Conservation (phyloP, 2,888 invertebrate species). For the Trilocha varians region DNA sequence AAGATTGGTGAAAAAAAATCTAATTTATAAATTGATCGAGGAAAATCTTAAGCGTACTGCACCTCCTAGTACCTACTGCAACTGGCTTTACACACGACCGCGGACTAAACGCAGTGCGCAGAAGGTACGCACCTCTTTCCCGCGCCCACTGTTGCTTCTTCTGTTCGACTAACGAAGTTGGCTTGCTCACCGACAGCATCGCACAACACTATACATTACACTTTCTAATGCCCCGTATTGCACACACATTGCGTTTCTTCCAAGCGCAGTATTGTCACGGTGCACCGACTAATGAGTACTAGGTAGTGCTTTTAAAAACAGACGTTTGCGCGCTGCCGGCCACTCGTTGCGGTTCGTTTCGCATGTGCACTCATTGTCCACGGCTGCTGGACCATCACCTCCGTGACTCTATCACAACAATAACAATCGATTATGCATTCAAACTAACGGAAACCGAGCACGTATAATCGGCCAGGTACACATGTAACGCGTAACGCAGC, state of each 20-base stretch:
- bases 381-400: conserved; percentile 37
- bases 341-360: conserved; percentile 57
- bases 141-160: conserved; percentile 94
- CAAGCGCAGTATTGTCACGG: conserved; percentile 53
- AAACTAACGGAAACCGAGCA: not conserved
- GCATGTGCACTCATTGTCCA: conserved; percentile 62
- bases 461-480: not conserved
- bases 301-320: conserved; percentile 52
- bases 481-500: conserved; percentile 1
- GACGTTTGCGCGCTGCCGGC: conserved; percentile 48
- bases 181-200: conserved; percentile 69
- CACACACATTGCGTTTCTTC: conserved; percentile 55
- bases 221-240: conserved; percentile 66
- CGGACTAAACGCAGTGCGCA: conserved; percentile 7
- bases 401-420: conserved; percentile 11
- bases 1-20: too few species aligned
- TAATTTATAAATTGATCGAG: too few species aligned
- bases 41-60: too few species aligned
- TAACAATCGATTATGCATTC: not conserved
- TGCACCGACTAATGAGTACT: conserved; percentile 62
- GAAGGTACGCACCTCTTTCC: conserved; percentile 83
- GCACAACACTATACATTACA: conserved; percentile 62
- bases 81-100: conserved; percentile 7
- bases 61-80: not conserved
- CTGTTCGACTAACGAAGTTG: conserved; percentile 83